These are phyloP conservation scores for Melanocharis versteri DNA, from an alignment of 2,113 vertebrate genomes.

Conservation along the genomic window DNA sequence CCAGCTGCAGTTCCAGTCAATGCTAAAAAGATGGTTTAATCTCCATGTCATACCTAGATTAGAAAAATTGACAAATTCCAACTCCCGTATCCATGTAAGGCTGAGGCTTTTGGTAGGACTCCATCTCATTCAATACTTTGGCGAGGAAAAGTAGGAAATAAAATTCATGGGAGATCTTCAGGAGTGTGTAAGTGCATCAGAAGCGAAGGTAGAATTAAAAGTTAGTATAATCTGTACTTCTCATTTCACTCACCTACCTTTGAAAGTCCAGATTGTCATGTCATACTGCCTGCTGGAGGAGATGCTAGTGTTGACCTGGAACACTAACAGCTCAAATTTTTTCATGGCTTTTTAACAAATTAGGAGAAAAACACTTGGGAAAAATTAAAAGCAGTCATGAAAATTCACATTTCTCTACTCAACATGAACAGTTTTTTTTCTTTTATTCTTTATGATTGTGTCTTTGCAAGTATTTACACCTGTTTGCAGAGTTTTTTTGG, in stretches of 20 bases:
- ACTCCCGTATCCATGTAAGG: neutral
- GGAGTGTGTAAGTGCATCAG: neutral
- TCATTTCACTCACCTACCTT: neutral
- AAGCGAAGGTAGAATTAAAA: neutral
- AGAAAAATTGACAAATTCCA: neutral
- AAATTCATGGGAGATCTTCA: neutral
- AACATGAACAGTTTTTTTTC: neutral
- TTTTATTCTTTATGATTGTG: neutral
- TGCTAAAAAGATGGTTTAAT: neutral
- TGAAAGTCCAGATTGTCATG: neutral
- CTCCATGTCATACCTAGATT: neutral
- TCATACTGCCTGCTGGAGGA: neutral
- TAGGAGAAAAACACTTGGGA: neutral
- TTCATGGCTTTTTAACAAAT: neutral
- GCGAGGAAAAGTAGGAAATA: neutral
- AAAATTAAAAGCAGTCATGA: neutral
- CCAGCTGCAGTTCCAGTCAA: neutral
- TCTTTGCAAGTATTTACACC: neutral
- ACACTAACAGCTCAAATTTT: neutral
- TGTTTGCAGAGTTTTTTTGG: neutral
- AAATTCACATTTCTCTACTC: neutral
- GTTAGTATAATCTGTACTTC: neutral
- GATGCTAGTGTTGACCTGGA: neutral
- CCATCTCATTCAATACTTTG: neutral
- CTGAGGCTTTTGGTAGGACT: neutral